A percentile compares a stretch with the other conserved stretches of the same genome.
Conservation (phyloP, 2,113 vertebrate genomes). For the Oncorhynchus keta region DNA sequence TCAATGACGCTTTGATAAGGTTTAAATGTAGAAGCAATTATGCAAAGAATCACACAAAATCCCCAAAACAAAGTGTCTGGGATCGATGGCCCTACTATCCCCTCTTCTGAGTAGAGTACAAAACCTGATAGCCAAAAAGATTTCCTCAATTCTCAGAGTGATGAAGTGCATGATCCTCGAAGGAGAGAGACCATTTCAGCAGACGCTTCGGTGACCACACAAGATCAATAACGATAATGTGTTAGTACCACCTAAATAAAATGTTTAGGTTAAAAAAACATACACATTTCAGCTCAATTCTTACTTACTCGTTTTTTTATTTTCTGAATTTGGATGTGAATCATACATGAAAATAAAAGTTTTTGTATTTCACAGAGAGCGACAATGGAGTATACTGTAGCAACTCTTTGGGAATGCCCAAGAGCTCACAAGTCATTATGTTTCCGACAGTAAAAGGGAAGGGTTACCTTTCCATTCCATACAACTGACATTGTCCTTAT, state of each 20-base stretch:
- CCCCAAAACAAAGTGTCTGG: no score
- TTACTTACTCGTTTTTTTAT: no score
- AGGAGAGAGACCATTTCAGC: neutral
- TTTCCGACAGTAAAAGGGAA: neutral
- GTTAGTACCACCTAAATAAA: neutral
- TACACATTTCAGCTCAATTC: no score
- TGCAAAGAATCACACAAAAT: no score
- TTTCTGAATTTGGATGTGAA: neutral
- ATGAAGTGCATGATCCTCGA: neutral
- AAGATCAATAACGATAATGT: neutral
- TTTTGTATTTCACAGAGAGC: neutral
- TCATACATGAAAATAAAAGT: neutral
- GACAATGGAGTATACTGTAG: neutral
- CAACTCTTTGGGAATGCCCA: slow-evolving; percentile 4
- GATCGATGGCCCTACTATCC: neutral
- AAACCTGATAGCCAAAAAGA: neutral
- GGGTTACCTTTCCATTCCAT: slow-evolving; percentile 9
- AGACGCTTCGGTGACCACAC: neutral
- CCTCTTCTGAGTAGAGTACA: neutral
- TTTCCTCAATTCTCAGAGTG: neutral
- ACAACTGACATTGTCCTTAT: slow-evolving; percentile 6
- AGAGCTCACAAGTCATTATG: neutral
- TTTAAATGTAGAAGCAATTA: no score
- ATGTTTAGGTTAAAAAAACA: no score
- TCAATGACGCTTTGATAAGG: no score